Evolutionary conservation across 2,113 vertebrate genomes (phyloP).

Genomic region (Promerops cafer): DNA sequence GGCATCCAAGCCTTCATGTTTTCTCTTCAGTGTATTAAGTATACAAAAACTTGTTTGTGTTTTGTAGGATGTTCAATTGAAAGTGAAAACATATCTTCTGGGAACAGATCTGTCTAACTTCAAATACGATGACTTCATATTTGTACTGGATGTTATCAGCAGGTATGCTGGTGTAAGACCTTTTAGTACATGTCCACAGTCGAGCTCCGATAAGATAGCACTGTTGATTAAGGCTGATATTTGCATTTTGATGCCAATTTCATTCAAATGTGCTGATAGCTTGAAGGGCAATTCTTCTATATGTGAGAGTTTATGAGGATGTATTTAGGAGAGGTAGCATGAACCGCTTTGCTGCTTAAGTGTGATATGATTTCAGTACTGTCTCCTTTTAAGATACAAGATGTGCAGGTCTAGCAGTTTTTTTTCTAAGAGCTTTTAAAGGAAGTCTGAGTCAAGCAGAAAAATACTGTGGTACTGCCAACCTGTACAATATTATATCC

Average conservation of each 20-base stretch:
- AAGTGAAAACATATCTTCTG: constrained; percentile 96
- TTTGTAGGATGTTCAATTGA: constrained; percentile 93
- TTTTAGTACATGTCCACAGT: not conserved
- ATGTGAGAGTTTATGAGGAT: not conserved
- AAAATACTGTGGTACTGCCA: not conserved
- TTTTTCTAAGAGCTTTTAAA: not conserved
- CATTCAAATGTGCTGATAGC: not conserved
- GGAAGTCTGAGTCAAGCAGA: not conserved
- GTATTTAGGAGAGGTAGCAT: not conserved
- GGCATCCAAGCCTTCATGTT: not conserved
- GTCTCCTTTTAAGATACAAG: not conserved
- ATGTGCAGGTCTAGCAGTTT: not conserved
- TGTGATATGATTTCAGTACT: not conserved
- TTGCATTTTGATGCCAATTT: not conserved
- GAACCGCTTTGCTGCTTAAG: not conserved
- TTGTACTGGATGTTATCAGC: constrained; percentile 96
- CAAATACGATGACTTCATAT: constrained; percentile 98
- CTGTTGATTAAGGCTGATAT: not conserved
- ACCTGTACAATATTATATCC: no score
- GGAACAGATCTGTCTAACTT: constrained; percentile 98
- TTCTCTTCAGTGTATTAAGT: not conserved
- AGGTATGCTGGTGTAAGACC: constrained; percentile 73
- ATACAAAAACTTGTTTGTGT: not conserved
- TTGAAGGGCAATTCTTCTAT: not conserved
- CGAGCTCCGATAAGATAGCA: not conserved